These are phyloP conservation scores for Potorous gilbertii DNA, from an alignment of 2,797 vertebrate genomes.

Conservation along the genomic window DNA sequence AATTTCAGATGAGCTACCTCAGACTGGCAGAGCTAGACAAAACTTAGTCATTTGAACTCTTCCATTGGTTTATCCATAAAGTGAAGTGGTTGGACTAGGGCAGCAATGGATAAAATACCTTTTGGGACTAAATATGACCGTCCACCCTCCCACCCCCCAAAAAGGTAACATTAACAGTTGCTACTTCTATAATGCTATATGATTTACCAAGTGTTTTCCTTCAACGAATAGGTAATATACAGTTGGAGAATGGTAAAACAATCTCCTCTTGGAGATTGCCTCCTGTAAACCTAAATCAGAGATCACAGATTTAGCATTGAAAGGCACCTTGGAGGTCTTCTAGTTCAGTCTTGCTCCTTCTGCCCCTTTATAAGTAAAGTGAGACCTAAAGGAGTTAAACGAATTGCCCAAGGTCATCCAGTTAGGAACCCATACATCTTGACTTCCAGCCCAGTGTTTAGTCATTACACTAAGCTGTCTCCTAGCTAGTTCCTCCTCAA, in stretches of 20 bases:
- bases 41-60: not conserved
- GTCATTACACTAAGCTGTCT: not conserved
- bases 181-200: not conserved
- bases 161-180: not conserved
- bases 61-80: not conserved
- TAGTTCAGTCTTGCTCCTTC: not conserved
- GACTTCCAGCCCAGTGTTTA: not conserved
- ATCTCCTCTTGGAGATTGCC: not conserved
- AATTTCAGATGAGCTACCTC: not conserved
- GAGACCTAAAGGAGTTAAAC: not conserved
- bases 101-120: not conserved
- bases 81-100: not conserved
- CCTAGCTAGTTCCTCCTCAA: not conserved
- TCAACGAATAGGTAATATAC: not conserved
- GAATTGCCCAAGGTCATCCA: not conserved
- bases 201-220: not conserved
- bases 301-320: not conserved
- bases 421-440: not conserved
- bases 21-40: not conserved
- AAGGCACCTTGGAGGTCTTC: not conserved
- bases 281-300: not conserved
- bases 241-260: not conserved
- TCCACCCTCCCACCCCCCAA: not conserved
- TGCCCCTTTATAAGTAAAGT: not conserved
- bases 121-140: not conserved